phyloP scores from a whole-genome alignment of 2,113 vertebrate genomes.

The Solenodon paradoxus region DNA sequence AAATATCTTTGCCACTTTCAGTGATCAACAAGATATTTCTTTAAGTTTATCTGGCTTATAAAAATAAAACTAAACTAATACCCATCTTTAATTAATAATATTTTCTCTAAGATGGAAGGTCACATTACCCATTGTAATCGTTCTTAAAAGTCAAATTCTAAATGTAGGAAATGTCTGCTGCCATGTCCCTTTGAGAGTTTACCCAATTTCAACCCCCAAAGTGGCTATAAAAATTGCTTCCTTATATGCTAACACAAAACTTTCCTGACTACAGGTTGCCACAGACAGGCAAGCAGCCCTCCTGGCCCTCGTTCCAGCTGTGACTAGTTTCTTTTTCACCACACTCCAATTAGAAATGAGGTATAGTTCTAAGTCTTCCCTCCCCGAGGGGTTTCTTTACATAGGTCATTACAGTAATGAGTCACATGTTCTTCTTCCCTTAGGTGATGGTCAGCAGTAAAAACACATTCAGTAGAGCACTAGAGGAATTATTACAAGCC shows the following conservation, averaged over 20 bases:
- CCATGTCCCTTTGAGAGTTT: not conserved
- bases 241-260: not conserved
- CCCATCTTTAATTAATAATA: not conserved
- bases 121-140: not conserved
- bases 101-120: not conserved
- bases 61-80: not conserved
- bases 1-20: not conserved
- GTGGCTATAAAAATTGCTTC: not conserved
- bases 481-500: not conserved
- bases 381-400: not conserved
- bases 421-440: not conserved
- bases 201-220: not conserved
- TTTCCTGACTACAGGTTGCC: not conserved
- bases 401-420: constrained; percentile 35
- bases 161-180: not conserved
- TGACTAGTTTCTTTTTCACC: not conserved
- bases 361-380: not conserved
- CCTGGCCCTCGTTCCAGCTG: not conserved
- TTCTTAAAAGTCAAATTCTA: constrained; percentile 27
- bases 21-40: not conserved
- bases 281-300: not conserved
- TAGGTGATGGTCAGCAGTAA: constrained; percentile 2
- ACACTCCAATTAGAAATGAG: constrained; percentile 44
- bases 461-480: not conserved
- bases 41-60: not conserved